phyloP scores from a whole-genome alignment of 2,113 vertebrate genomes.

The Ceyx margarethae region DNA sequence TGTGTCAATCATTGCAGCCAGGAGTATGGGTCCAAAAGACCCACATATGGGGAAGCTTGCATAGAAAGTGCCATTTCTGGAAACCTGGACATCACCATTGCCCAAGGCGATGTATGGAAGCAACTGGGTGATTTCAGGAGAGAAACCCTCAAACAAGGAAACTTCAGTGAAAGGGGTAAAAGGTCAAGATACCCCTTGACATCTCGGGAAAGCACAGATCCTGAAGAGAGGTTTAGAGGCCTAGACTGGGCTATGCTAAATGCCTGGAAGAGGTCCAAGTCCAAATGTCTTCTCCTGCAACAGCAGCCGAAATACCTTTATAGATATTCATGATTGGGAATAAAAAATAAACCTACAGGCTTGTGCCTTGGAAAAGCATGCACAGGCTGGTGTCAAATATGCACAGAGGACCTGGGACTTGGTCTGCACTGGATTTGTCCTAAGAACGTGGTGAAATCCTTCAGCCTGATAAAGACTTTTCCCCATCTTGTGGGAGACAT shows the following conservation, averaged over 20 bases:
- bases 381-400: not conserved
- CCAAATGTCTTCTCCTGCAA: not conserved
- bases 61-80: not conserved
- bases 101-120: not conserved
- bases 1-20: rapidly evolving
- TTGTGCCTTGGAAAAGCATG: rapidly evolving
- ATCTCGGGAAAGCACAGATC: not conserved
- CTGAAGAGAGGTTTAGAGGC: rapidly evolving
- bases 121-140: not conserved
- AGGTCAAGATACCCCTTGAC: not conserved
- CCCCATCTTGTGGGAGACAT: not conserved
- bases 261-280: not conserved
- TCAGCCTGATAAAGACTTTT: not conserved
- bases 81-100: not conserved
- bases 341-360: not conserved
- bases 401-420: rapidly evolving
- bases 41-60: not conserved
- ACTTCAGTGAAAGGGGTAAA: not conserved
- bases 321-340: not conserved
- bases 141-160: not conserved
- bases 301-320: not conserved
- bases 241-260: not conserved
- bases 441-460: rapidly evolving
- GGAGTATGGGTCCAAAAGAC: not conserved
- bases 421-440: not conserved